A percentile compares a stretch with the other conserved stretches of the same genome.
These are phyloP conservation scores for Orthonevra nobilis DNA, from an alignment of 2,888 invertebrate species.

Conservation along the genomic window DNA sequence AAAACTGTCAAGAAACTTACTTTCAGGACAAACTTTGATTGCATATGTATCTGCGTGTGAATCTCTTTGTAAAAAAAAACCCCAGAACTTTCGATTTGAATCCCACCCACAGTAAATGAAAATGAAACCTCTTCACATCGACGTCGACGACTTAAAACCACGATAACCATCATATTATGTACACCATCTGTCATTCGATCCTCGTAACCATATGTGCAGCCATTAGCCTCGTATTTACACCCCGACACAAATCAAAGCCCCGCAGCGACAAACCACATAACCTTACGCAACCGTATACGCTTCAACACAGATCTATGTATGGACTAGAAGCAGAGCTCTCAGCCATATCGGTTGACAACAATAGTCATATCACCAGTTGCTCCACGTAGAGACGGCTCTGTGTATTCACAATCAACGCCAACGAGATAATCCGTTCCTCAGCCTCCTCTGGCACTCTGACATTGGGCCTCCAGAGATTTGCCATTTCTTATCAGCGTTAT, in stretches of 20 bases:
- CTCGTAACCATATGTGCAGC: conserved; percentile 22
- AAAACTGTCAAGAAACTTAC: too few species aligned
- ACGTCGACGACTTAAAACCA: neutral
- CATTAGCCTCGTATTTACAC: neutral
- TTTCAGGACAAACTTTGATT: too few species aligned
- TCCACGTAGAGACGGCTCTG: neutral
- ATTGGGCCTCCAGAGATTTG: conserved; percentile 46
- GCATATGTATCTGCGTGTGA: too few species aligned
- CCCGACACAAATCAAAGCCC: conserved; percentile 13
- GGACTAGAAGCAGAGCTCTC: too few species aligned
- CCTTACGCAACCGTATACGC: conserved; percentile 1
- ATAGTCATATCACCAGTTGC: conserved; percentile 12
- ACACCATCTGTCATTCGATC: neutral
- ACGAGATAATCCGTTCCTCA: conserved; percentile 36
- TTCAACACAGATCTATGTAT: neutral
- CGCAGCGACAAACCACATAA: neutral
- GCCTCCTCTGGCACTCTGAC: conserved; percentile 11
- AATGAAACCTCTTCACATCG: too few species aligned
- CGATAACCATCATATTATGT: neutral
- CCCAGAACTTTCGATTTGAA: neutral
- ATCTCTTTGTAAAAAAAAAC: too few species aligned
- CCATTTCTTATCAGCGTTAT: conserved; percentile 39
- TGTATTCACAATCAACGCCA: conserved; percentile 3
- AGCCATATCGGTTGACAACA: neutral
- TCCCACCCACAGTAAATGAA: too few species aligned